These are phyloP conservation scores for Ormyrus thymus DNA, from an alignment of 2,888 invertebrate species.

Conservation along the genomic window DNA sequence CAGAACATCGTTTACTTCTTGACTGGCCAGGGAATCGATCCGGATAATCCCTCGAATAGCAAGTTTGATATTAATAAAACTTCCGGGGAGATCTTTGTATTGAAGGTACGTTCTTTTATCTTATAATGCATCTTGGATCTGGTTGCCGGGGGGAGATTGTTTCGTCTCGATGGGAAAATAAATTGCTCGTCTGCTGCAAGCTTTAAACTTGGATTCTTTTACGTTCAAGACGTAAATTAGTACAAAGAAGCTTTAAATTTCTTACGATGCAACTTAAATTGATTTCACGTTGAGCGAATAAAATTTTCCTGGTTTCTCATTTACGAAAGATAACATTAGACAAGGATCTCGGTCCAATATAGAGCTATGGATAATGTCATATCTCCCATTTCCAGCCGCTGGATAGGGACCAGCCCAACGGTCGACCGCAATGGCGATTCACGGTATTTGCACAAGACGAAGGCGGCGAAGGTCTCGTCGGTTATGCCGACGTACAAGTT, in stretches of 20 bases:
- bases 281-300: too few relatives aligned
- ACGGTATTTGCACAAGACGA: conserved; percentile 97
- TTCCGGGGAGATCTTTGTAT: conserved; percentile 95
- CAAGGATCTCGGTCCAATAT: background rate
- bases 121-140: too few relatives aligned
- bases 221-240: too few relatives aligned
- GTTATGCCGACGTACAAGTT: conserved; percentile 98
- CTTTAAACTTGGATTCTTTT: too few relatives aligned
- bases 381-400: conserved; percentile 82
- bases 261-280: too few relatives aligned
- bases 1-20: conserved; percentile 97
- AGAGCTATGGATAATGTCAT: conserved; percentile 21
- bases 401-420: conserved; percentile 97
- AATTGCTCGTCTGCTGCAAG: too few relatives aligned
- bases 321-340: too few relatives aligned
- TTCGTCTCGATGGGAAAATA: too few relatives aligned
- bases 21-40: conserved; percentile 96
- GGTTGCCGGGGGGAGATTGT: too few relatives aligned
- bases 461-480: conserved; percentile 95
- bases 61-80: conserved; percentile 98
- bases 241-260: too few relatives aligned
- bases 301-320: too few relatives aligned
- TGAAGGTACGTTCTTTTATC: conserved; percentile 81
- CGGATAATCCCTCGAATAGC: conserved; percentile 95
- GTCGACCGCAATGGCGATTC: conserved; percentile 96